Evolutionary conservation across 2,888 invertebrate genomes (phyloP).

Genomic region (Chalcis sispes): DNA sequence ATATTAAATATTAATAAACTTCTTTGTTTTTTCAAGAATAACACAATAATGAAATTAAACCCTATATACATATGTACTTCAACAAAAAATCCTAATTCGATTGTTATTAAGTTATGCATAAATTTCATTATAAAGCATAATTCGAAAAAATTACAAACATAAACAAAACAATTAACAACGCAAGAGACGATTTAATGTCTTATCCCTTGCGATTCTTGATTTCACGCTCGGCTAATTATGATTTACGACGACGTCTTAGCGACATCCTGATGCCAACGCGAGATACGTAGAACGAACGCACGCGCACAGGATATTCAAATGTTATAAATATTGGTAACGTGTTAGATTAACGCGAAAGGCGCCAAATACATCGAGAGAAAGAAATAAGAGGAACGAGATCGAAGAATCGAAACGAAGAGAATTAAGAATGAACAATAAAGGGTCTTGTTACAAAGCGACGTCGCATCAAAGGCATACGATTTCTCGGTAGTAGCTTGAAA

Average conservation of each 20-base stretch:
- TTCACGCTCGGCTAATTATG: slow-evolving; percentile 72
- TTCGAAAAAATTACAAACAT: too few relatives aligned
- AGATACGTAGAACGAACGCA: slow-evolving; percentile 61
- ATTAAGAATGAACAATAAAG: background rate
- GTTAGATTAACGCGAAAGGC: slow-evolving; percentile 1
- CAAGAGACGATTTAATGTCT: too few relatives aligned
- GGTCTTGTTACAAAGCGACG: too few relatives aligned
- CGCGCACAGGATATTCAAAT: slow-evolving; percentile 70
- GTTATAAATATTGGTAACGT: slow-evolving; percentile 70
- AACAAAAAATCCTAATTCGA: too few relatives aligned
- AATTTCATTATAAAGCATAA: too few relatives aligned
- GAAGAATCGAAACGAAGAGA: background rate
- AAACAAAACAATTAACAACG: too few relatives aligned
- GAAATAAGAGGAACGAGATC: background rate
- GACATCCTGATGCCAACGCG: slow-evolving; percentile 69
- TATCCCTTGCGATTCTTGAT: too few relatives aligned
- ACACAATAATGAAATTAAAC: too few relatives aligned
- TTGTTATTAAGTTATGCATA: too few relatives aligned
- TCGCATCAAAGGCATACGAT: background rate
- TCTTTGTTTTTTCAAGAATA: too few relatives aligned
- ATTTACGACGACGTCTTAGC: slow-evolving; percentile 72
- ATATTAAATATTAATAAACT: too few relatives aligned
- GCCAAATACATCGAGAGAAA: slow-evolving; percentile 49
- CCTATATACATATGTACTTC: too few relatives aligned
- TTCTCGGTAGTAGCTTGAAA: slow-evolving; percentile 32